Evolutionary conservation across 2,888 invertebrate species (phyloP), one percentile per base, ranked within the genome.

Genomic region (Tethea ocularis): DNA sequence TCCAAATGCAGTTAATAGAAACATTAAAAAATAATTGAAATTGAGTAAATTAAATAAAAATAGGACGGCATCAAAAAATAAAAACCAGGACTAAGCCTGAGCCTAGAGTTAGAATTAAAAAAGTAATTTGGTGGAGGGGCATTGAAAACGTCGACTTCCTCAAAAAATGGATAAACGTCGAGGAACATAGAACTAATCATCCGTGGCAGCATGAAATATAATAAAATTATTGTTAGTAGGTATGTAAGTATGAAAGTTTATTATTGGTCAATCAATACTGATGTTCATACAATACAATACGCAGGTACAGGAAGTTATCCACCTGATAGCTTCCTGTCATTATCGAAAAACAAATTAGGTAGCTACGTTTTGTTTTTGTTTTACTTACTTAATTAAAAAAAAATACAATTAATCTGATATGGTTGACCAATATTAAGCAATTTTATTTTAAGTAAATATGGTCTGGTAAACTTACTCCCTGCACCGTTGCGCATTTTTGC

Each of bases 401-500:
- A n/a, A n/a, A n/a, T n/a, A n/a, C n/a, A n/a, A n/a, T n/a, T n/a
- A n/a, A 0, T 26, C 5, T 26, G 3, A 26, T 6, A 26, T 26
- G 24, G 24, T 24, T 24, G 24, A 24, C 24, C 24, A 26, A 7
- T 26, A 26, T 4, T 24, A 24, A 24, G 3, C n/a, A n/a, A 24
- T 24, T 33, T 33, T 10, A 10, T 33, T 36, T 36, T 36, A 15
- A 4, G 2, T 15, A 36, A n/a, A n/a, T n/a, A 36, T 36, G 36
- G 20, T 7, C 11, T 23, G 17, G 22, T 55, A 20, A 10, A 82
- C 94, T 96, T 90, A 98, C 98, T 96, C 95, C 71, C 95, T 95
- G 92, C 98, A 98, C 38, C 95, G 95, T 76, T 95, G 95, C 58
- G 97, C 96, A 84, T 98, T 98, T 71, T 95, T 94, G 51, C 97